These are phyloP conservation scores for Lasioglossum figueresi DNA, from an alignment of 2,888 invertebrate species.

Conservation along the genomic window DNA sequence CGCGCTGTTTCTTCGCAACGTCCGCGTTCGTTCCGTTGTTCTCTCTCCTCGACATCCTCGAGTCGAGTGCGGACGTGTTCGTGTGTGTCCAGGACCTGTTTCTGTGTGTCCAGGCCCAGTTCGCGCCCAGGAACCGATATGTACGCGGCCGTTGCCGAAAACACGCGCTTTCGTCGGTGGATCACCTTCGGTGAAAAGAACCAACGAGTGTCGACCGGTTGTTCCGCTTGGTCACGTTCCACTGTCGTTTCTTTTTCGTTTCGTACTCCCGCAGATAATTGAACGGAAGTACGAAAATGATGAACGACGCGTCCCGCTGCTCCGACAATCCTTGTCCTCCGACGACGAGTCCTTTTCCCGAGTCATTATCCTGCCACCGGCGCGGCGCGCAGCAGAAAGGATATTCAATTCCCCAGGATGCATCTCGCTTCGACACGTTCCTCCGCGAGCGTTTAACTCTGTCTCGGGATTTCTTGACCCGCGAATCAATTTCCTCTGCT, in stretches of 20 bases:
- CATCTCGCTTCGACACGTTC: background rate
- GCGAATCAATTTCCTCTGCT: constrained; percentile 1
- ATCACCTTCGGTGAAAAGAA: background rate
- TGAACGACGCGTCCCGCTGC: constrained; percentile 37
- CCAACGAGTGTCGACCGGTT: background rate
- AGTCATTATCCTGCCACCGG: constrained; percentile 37
- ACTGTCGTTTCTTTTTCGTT: background rate
- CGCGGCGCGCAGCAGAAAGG: background rate
- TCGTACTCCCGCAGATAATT: constrained; percentile 13
- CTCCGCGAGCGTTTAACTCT: background rate
- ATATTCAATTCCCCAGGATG: constrained; percentile 13
- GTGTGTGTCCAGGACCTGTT: background rate
- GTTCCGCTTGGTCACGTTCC: constrained; percentile 7
- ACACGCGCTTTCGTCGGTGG: background rate
- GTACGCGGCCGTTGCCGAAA: background rate
- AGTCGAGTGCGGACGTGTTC: background rate
- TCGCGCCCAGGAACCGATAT: background rate
- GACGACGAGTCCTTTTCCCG: constrained; percentile 23
- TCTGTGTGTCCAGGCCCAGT: background rate
- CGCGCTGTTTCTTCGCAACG: constrained; percentile 16
- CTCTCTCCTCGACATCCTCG: background rate
- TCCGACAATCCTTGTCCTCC: constrained; percentile 16
- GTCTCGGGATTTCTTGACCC: constrained; percentile 3
- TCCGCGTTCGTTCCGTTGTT: constrained; percentile 14
- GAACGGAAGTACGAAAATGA: constrained; percentile 44